Evolutionary conservation across 1,140 invertebrate species (phyloP), one percentile per base, ranked within the genome.

Genomic region (Bradysia coprophila): DNA sequence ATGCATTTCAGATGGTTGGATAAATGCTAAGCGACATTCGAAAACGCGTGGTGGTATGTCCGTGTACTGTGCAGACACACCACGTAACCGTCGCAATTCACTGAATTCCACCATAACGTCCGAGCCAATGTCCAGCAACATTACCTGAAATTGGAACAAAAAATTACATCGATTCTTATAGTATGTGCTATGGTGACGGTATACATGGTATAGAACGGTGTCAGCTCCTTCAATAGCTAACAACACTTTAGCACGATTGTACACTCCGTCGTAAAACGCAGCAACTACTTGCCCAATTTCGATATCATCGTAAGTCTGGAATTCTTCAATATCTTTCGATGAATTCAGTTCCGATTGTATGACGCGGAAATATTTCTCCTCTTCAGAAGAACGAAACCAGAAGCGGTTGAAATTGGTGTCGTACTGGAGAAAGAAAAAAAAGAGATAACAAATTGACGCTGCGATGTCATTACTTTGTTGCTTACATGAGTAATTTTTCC

Each of bases 101-200:
- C 50, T 33, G 21, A 57, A 49, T n/a, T 45, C 15, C 8, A 58
- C 13, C 16, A 63, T 53, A 2, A 62, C 63, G 3, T 50, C 61
- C 46, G 73, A 75, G n/a, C 89, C 89, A 59, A 69, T 79, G 57
- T 94, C 88, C 18, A 91, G 72, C 52, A 78, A n/a, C n/a, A n/a
- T n/a, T n/a, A n/a, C n/a, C n/a, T n/a, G n/a, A n/a, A n/a, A n/a
- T n/a, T n/a, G n/a, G n/a, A n/a, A n/a, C n/a, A n/a, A n/a, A n/a
- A n/a, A n/a, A n/a, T n/a, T n/a, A n/a, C n/a, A n/a, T n/a, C n/a
- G n/a, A n/a, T n/a, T n/a, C n/a, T n/a, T n/a, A n/a, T n/a, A n/a
- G n/a, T n/a, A n/a, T n/a, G n/a, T n/a, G n/a, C n/a, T n/a, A n/a
- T n/a, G n/a, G n/a, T n/a, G n/a, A n/a, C n/a, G n/a, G n/a, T n/a